Base-by-base conservation (phyloP, 2,797 vertebrate species). In the Enteromius paludinosus region DNA sequence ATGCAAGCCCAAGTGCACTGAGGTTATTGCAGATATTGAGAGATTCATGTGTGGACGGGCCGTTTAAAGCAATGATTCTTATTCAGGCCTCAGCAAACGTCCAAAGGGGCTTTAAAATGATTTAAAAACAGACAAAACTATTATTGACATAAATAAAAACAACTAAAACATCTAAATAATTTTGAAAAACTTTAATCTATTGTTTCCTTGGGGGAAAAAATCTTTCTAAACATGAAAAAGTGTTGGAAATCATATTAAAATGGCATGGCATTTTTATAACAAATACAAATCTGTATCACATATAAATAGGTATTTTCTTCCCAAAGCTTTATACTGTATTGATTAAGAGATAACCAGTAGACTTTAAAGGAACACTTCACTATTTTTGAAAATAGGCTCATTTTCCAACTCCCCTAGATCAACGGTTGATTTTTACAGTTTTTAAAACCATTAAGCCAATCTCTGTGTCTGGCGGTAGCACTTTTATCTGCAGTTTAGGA, bases 1-100 rank as follows among this genome's bases (percentile, higher is more conserved):
- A 93, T 92, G 90, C 88, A 87, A 88, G 90, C 84, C 89, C 91
- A 89, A 84, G 85, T 91, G 92, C 92, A 91, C 91, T 38, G 52
- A 70, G 74, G 92, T 94, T 94, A 94, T 94, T 91, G 79, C 90
- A 78, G 73, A 33, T 35, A 61, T 25, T 45, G 52, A 49, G 12
- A 41, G 18, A 30, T 54, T 62, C 38, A 2, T 20, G 25, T 2
- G 6, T 65, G 45, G 23, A 74, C n/a, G 5, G 25, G 18, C 45
- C 15, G 14, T 41, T 56, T 25, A 41, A 59, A 75, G 35, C 33
- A 59, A n/a, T 17, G n/a, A 2, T 59, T 75, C 14, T 41, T 4
- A 10, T 35, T 12, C n/a, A 5, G n/a, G 6, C 18, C 11, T 35
- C 1, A 9, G 6, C 12, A 74, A 15, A 23, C 3, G 1, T 54